Base-by-base conservation (phyloP, 2,797 vertebrate genomes). In the Notoglanidium macrostoma region DNA sequence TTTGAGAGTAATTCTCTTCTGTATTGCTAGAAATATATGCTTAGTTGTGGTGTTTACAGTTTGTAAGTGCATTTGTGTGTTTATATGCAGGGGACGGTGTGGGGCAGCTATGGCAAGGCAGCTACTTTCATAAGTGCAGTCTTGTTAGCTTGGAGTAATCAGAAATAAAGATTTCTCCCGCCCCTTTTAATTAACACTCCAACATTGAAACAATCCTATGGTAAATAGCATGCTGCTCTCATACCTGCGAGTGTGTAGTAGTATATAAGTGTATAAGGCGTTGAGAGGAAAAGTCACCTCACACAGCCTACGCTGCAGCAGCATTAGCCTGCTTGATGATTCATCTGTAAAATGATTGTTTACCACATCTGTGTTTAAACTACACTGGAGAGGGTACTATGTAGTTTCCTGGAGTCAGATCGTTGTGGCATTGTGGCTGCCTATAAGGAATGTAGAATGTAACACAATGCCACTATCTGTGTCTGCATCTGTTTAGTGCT, bases 231-330 rank as follows among this genome's bases (percentile, higher is more conserved):
- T 82, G 44, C 79, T 82, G 8, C 26, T 65, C 26, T 17, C 35
- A 46, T 82, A n/a, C 79, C 15, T 21, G 17, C 46, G 5, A 32
- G 80, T 51, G 61, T 83, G 80, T 83, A 67, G 61, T 21, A 21
- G 57, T 21, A 23, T 49, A 32, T 17, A 49, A 19, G n/a, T 80
- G 32, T 81, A 44, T 65, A 29, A 65, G 79, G 40, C 26, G 10
- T 11, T 49, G 29, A 82, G 44, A 65, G 26, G 7, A 65, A 67
- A 82, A 19, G 61, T 51, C 44, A 82, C 40, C 65, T 67, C 26
- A 49, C 80, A 67, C 26, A 6, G 61, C 61, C 80, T 67, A 67
- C 44, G 67, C 51, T 89, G 59, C 21, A 80, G 84, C 72, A 84
- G 82, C 84, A 86, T 73, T 70, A 68, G 59, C n/a, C 74, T 80